These are phyloP conservation scores for Gisinianus flammeolus DNA, from an alignment of 2,888 invertebrate genomes.

Conservation along the genomic window DNA sequence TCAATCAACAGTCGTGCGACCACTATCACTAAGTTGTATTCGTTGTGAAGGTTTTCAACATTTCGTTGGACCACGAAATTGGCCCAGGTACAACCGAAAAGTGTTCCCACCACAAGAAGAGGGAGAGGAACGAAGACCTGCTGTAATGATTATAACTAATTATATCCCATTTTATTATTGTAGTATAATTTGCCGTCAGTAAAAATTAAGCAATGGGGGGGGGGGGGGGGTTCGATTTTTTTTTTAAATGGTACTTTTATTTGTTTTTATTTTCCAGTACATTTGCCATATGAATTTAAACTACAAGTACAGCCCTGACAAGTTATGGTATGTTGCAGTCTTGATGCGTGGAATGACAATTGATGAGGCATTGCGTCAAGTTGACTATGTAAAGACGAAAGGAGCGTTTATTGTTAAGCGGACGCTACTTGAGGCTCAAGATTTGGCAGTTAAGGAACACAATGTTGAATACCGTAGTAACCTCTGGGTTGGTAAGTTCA, in stretches of 20 bases:
- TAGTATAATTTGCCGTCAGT: background rate
- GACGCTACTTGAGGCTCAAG: conserved; percentile 85
- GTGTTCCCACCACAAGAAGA: conserved; percentile 79
- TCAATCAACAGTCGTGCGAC: background rate
- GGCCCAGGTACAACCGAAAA: conserved; percentile 73
- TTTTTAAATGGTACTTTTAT: background rate
- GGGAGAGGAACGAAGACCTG: conserved; percentile 78
- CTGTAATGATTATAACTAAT: too few relatives aligned
- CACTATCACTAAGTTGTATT: background rate
- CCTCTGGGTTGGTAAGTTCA: conserved; percentile 78
- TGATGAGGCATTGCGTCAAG: conserved; percentile 91
- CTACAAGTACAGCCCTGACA: conserved; percentile 88
- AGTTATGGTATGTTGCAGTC: conserved; percentile 89
- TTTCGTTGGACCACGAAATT: conserved; percentile 60
- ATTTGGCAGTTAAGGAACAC: conserved; percentile 82
- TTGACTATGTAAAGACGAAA: conserved; percentile 81
- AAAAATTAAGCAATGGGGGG: too few relatives aligned
- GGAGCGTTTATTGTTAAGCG: conserved; percentile 77
- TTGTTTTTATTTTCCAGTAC: conserved; percentile 68
- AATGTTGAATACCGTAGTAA: conserved; percentile 95
- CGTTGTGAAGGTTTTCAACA: background rate
- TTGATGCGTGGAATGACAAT: conserved; percentile 89
- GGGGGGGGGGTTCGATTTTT: conserved; percentile 4
- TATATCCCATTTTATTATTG: conserved; percentile 58
- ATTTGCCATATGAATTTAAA: conserved; percentile 83